A percentile compares a stretch with the other conserved stretches of the same genome.
Evolutionary conservation across 35 echinoderm and acorn worm genomes (phyloP).

Genomic region (Stichopus chloronotus): DNA sequence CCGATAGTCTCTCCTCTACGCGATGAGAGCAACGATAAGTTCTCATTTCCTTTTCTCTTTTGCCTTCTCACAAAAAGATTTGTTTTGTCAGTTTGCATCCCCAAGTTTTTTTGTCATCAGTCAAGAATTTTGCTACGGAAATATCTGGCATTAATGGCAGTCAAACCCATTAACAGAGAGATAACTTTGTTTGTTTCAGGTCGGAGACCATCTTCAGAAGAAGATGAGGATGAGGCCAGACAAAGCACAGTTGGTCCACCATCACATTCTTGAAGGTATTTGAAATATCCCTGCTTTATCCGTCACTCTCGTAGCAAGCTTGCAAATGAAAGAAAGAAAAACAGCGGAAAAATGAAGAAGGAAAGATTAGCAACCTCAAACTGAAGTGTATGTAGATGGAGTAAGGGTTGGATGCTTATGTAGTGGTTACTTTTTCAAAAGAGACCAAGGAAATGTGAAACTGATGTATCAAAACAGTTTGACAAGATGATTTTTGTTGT

Average conservation of each 20-base stretch:
- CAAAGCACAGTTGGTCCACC: constrained; percentile 91
- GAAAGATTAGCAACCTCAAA: background rate
- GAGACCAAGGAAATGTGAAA: no score
- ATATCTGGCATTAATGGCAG: constrained; percentile 10
- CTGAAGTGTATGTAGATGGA: background rate
- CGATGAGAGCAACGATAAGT: no score
- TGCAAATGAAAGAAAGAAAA: background rate
- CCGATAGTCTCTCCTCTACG: no score
- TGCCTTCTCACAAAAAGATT: background rate
- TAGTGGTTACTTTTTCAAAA: no score
- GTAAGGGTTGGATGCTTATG: no score
- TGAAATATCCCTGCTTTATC: constrained; percentile 32
- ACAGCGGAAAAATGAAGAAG: background rate
- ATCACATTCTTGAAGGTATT: constrained; percentile 98
- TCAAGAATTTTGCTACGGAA: constrained; percentile 15
- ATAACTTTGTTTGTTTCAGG: constrained; percentile 67
- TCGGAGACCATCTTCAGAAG: constrained; percentile 97
- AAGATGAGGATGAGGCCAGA: constrained; percentile 98
- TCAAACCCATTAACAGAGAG: background rate
- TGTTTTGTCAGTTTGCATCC: background rate
- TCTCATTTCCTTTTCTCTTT: no score
- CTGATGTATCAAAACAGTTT: no score
- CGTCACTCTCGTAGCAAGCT: background rate
- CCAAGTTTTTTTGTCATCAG: constrained; percentile 8
- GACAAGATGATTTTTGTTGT: no score